Percentiles rank a stretch among this genome's conserved stretches.
Conservation (phyloP, 2,113 vertebrate genomes). For the Pteropus alecto region DNA sequence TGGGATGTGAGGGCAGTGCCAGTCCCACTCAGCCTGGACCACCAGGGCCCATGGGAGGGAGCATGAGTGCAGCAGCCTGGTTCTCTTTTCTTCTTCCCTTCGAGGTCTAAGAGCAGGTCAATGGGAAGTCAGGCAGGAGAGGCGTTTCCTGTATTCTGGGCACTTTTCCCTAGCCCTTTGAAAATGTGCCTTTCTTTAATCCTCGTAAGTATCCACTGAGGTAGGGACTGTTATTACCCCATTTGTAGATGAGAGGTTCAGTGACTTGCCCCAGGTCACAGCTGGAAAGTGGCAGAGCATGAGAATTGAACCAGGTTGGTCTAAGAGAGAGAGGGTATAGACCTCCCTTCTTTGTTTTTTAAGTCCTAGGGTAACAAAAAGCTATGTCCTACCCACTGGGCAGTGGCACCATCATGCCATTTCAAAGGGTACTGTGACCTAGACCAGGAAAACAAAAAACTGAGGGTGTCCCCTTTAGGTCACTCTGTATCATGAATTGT, state of each 20-base stretch:
- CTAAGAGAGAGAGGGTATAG: background rate
- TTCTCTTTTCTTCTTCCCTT: background rate
- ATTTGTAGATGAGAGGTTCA: background rate
- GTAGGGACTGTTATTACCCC: background rate
- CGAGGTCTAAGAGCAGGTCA: background rate
- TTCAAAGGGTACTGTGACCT: background rate
- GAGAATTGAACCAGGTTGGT: background rate
- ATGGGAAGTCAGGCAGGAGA: background rate
- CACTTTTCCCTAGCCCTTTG: background rate
- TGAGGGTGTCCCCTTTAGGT: fast-evolving
- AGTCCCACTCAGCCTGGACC: background rate
- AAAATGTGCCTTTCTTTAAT: background rate
- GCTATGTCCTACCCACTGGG: too few species aligned
- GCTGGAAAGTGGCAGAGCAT: background rate
- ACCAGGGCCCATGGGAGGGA: background rate
- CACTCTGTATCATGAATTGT: background rate
- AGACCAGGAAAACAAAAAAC: background rate
- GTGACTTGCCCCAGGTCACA: background rate
- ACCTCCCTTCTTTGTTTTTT: background rate
- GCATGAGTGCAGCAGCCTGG: fast-evolving
- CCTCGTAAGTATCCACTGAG: background rate
- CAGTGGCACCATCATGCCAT: background rate
- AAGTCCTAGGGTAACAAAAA: background rate
- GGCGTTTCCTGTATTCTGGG: background rate
- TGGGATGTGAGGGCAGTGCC: background rate